Base-by-base conservation (phyloP, 2,888 invertebrate genomes). In the Cephonodes hylas region DNA sequence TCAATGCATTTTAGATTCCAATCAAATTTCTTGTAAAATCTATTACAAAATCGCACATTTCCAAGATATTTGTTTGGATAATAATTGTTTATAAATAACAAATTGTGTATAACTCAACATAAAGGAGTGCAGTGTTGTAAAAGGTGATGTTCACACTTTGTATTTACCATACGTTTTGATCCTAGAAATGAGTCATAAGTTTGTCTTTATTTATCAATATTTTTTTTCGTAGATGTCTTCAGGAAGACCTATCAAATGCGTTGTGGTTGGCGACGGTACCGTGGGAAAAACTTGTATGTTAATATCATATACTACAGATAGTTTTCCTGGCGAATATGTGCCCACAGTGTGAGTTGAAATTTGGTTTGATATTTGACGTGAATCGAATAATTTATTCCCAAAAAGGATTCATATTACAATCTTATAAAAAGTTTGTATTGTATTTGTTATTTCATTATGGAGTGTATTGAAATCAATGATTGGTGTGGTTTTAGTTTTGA, bases 211-310 rank as follows among this genome's bases (percentile, higher is more conserved):
- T 84, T 83, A 86, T 79, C 76, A 83, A 78, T 82, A 80, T 77
- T 76, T 79, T 75, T 66, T 84, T 75, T 75, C 74, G 59, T 77
- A 93, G 93, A 98, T 98, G 96, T 98, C 98, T 94, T 97, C 96
- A 87, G 97, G 97, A 87, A 95, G 97, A 88, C 97, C 97, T 74
- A 97, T 97, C 84, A 97, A 97, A 89, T 97, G 97, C 93, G 97
- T 97, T 75, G 97, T 97, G 63, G 97, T 98, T 72, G 97, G 97
- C 70, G 98, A 98, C 92, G 98, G 97, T 76, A 97, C 97, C 59
- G 98, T 98, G 69, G 98, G 98, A 79, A 98, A 98, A 93, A 98
- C 98, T 61, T 98, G 97, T 90, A 96, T 98, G 96, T 93, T 98
- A 85, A 97, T 98, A 92, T 97, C 97, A 42, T 98, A 98, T 86